Base-by-base conservation (phyloP, 92 coral and sea anemone species). In the Umimayanthus chanpuru region DNA sequence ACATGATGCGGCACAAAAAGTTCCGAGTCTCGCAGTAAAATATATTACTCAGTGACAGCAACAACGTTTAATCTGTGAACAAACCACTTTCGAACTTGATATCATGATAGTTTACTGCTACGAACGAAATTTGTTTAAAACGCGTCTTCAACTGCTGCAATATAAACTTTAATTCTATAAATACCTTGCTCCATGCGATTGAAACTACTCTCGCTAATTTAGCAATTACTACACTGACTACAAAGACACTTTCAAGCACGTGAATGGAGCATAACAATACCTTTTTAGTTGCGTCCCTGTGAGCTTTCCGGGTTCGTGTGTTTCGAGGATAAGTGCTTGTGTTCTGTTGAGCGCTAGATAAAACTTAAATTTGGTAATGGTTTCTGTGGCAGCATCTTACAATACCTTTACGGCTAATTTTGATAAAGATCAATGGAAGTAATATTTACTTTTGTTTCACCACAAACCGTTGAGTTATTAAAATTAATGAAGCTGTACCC, bases 381-480 rank as follows among this genome's bases (percentile, higher is more conserved):
- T 70, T 64, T 68, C 61, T 64, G 55, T 83, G 47, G 70, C 40
- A 71, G 87, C 87, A 49, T 70, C 64, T 83, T 83, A n/a, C 87
- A 83, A 75, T 68, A 77, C 77, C n/a, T n/a, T 71, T 83, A 41
- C 12, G 21, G 44, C 77, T 47, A 47, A 47, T 83, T 83, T 29
- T 71, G 87, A 83, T 83, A 81, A 83, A 83, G 78, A 83, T 83
- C 79, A 83, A 29, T 83, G 66, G 78, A 68, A 71, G 26, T 16
- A 5, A 72, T 47, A 80, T 68, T 83, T 68, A 29, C 77, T 70
- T 68, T 71, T 44, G 40, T 53, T 49, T 25, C 25, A 83, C 87
- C 87, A 71, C 40, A 83, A 55, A 32, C 87, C 78, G 87, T 83
- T 83, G 56, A 71, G 87, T 83, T 25, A 83, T 83, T 83, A 83